A percentile compares a stretch with the other conserved stretches of the same genome.
These are phyloP conservation scores for Tryphoninae sp. DNA, from an alignment of 2,888 invertebrate species.

Conservation along the genomic window DNA sequence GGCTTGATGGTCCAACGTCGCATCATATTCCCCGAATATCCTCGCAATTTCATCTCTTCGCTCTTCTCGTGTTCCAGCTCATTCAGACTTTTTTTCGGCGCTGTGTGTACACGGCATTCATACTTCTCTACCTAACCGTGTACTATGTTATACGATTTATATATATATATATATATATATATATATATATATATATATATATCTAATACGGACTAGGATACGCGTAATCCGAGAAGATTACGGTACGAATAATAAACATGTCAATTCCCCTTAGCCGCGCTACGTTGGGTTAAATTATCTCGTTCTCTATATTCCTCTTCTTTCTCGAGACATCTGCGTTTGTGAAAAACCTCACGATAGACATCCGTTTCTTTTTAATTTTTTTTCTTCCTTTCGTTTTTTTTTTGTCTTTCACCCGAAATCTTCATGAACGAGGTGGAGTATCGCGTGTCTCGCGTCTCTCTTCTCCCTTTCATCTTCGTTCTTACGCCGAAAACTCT, in stretches of 20 bases:
- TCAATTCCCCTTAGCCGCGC: constrained; percentile 69
- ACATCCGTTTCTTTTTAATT: constrained; percentile 4
- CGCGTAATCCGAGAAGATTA: constrained; percentile 78
- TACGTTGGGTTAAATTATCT: constrained; percentile 60
- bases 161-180: too few relatives aligned
- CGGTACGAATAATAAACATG: constrained; percentile 76
- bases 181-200: constrained; percentile 29
- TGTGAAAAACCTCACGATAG: constrained; percentile 47
- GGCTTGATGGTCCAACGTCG: neutral
- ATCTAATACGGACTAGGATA: constrained; percentile 36
- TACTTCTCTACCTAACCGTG: neutral
- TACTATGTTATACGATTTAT: constrained; percentile 24
- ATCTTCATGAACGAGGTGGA: constrained; percentile 2
- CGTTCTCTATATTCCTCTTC: constrained; percentile 39
- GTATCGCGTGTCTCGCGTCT: constrained; percentile 15
- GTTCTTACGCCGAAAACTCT: constrained; percentile 30
- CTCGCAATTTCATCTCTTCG: constrained; percentile 39
- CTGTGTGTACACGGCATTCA: constrained; percentile 16
- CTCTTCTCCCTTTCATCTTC: constrained; percentile 32
- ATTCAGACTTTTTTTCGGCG: constrained; percentile 51
- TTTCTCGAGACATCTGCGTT: constrained; percentile 53
- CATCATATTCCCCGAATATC: constrained; percentile 41
- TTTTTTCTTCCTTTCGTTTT: neutral
- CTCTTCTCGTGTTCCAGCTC: constrained; percentile 59
- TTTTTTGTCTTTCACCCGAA: constrained; percentile 27